phyloP scores from a whole-genome alignment of 2,888 invertebrate species.

The Hypena proboscidalis region DNA sequence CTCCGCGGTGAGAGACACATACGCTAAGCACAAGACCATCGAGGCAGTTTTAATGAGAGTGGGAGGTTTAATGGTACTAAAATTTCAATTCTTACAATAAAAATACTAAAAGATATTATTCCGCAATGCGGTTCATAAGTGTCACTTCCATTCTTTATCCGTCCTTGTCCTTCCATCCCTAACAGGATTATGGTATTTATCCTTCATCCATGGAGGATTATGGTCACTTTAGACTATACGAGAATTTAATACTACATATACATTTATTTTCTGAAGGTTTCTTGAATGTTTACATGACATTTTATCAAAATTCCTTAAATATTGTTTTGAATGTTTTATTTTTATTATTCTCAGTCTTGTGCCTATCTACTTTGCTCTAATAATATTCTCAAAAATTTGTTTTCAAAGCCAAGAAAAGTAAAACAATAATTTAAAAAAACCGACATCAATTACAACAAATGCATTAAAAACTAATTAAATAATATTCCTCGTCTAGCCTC shows the following conservation, averaged over 20 bases:
- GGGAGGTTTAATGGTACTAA: background rate
- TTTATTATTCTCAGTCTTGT: too few species aligned
- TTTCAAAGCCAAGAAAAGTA: background rate
- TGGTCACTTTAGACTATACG: constrained; percentile 8
- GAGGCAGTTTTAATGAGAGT: too few species aligned
- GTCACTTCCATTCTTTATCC: background rate
- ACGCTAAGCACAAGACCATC: too few species aligned
- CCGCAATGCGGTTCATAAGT: constrained; percentile 36
- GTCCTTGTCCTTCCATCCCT: constrained; percentile 13
- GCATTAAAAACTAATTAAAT: too few species aligned
- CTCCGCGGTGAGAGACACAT: too few species aligned
- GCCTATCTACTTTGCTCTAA: background rate
- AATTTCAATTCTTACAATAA: constrained; percentile 20
- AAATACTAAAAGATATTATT: too few species aligned
- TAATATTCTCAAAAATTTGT: background rate
- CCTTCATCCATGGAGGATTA: constrained; percentile 8
- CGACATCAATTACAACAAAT: background rate
- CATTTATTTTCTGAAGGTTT: too few species aligned
- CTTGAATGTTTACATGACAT: too few species aligned
- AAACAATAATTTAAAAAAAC: too few species aligned
- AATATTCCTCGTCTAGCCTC: too few species aligned
- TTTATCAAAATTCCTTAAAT: too few species aligned
- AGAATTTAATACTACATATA: constrained; percentile 12
- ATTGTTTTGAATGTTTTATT: too few species aligned
- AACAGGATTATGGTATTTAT: constrained; percentile 2